Base-by-base conservation (phyloP, 2,888 invertebrate genomes). In the Trichogramma dendrolimi region DNA sequence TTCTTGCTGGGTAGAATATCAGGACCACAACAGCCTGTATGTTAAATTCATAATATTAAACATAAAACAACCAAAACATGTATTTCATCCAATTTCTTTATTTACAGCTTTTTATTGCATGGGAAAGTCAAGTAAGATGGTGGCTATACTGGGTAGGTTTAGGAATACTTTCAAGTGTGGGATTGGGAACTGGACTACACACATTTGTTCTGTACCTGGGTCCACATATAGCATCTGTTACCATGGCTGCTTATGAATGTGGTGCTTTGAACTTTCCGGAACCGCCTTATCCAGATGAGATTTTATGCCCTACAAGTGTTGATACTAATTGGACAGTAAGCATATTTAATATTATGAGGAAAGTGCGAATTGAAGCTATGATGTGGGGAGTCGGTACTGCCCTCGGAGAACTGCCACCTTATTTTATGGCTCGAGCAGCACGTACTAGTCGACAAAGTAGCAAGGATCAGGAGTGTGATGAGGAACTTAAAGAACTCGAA, bases 361-460 rank as follows among this genome's bases (percentile, higher is more conserved):
- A 97, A 81, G 91, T 96, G 27, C 87, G 96, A 39, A 82, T 96
- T 67, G 99, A 99, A 81, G 93, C 96, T 8, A 93, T 98, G 85
- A 89, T 98, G 83, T 99, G 99, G 99, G 96, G 94, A 4, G 87
- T 92, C 38, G 94, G 99, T 4, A 99, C 99, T 0, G 99, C 99
- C 0, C 83, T 99, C n/a, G 99, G 99, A 0, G 99, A 99, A 79
- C 81, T 99, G 68, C 99, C 99, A 4, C 99, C 99, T 0, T 99
- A 99, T 83, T 99, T 99, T 81, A 97, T 99, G 96, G 99, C 99
- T n/a, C 83, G 94, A 65, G 96, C 98, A 4, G 92, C 93, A 0
- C 80, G 93, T 7, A 82, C 91, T 38, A 78, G 77, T 67, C 66
- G 73, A 47, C 71, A 76, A 58, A 71, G 65, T 64, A 71, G 72